Evolutionary conservation across 2,113 vertebrate genomes (phyloP).

Genomic region (Formicarius rufipectus): DNA sequence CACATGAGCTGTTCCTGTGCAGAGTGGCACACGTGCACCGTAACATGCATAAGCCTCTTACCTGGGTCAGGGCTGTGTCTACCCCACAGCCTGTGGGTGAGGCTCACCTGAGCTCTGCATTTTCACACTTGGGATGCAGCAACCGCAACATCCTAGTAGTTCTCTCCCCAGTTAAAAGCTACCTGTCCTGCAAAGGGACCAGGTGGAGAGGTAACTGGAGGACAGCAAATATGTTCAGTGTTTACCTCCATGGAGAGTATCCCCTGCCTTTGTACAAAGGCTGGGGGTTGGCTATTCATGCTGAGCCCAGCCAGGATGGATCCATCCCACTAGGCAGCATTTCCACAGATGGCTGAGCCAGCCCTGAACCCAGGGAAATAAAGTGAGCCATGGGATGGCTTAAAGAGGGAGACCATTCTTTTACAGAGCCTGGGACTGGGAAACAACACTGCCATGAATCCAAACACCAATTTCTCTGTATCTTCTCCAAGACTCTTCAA

Average conservation of each 20-base stretch:
- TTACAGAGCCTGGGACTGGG: not conserved
- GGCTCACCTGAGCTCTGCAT: not conserved
- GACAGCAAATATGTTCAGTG: not conserved
- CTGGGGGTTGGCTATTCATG: rapidly evolving
- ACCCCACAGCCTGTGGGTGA: not conserved
- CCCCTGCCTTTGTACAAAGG: not conserved
- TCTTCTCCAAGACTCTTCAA: not conserved
- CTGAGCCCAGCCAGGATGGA: not conserved
- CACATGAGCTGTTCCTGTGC: not conserved
- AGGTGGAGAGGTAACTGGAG: not conserved
- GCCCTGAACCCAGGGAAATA: rapidly evolving
- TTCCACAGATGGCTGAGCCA: not conserved
- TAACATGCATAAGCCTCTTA: not conserved
- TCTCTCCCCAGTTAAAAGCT: not conserved
- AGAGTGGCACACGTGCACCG: rapidly evolving
- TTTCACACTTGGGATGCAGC: not conserved
- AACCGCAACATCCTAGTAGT: not conserved
- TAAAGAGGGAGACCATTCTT: not conserved
- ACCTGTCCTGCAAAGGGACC: not conserved
- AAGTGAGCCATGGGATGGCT: not conserved
- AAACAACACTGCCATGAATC: not conserved
- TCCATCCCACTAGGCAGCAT: rapidly evolving
- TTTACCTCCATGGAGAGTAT: not conserved
- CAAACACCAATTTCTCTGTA: not conserved
- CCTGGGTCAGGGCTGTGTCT: not conserved